These are phyloP conservation scores for Entosphenus tridentatus DNA, from an alignment of 2,113 vertebrate species.

Conservation along the genomic window DNA sequence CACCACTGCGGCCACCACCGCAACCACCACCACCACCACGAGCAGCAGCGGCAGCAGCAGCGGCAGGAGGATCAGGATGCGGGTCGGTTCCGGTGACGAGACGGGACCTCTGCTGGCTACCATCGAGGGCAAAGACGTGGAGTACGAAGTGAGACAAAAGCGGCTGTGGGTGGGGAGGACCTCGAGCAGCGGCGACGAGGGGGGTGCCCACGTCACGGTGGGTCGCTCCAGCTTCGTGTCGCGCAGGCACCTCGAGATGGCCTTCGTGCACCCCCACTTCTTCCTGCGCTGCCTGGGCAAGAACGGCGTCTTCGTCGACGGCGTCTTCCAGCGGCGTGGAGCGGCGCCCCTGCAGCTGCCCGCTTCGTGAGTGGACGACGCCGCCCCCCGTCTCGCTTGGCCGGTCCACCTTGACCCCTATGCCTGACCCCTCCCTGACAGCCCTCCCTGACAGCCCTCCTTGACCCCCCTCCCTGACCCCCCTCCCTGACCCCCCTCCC, in stretches of 20 bases:
- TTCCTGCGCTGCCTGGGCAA: conserved; percentile 62
- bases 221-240: conserved; percentile 92
- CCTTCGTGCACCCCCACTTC: conserved; percentile 57
- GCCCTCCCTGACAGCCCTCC: too few relatives aligned
- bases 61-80: conserved; percentile 26
- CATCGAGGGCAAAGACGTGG: conserved; percentile 51
- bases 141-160: conserved; percentile 82
- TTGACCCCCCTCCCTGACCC: too few relatives aligned
- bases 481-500: too few relatives aligned
- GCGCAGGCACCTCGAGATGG: conserved; percentile 72
- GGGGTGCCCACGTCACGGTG: conserved; percentile 69
- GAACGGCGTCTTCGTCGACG: conserved; percentile 80
- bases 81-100: conserved; percentile 14
- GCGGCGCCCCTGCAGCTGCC: conserved; percentile 57
- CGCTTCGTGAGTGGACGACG: conserved; percentile 44
- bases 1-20: conserved; percentile 13
- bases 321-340: conserved; percentile 74
- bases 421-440: too few relatives aligned
- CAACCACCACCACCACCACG: conserved; percentile 16
- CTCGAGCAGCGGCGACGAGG: conserved; percentile 57
- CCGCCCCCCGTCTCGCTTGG: background rate
- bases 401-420: background rate
- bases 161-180: conserved; percentile 79
- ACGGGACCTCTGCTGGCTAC: conserved; percentile 17
- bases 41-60: conserved; percentile 19